Evolutionary conservation across 2,888 invertebrate species (phyloP).

Genomic region (Trissolcus japonicus): DNA sequence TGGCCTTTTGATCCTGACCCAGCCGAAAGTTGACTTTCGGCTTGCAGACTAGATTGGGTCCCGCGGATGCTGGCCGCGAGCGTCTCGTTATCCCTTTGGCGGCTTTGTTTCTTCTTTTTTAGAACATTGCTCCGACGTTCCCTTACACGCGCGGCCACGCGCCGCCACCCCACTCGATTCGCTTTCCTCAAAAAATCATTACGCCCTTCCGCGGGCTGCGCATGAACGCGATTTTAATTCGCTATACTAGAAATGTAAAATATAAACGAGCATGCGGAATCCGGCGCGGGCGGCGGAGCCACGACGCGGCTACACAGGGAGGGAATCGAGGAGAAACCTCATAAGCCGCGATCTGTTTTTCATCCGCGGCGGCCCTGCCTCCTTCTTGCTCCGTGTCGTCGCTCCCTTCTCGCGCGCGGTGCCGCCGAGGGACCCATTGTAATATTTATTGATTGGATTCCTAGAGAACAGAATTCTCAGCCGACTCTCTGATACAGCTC

Average conservation of each 20-base stretch:
- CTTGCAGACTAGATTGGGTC: not conserved
- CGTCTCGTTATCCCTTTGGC: slow-evolving; percentile 29
- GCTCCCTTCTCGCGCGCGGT: slow-evolving; percentile 66
- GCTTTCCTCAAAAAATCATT: slow-evolving; percentile 90
- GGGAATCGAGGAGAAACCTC: slow-evolving; percentile 59
- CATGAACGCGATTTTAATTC: slow-evolving; percentile 82
- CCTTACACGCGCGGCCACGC: slow-evolving; percentile 74
- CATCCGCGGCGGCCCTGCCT: slow-evolving; percentile 63
- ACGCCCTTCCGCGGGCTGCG: slow-evolving; percentile 83
- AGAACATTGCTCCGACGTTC: slow-evolving; percentile 60
- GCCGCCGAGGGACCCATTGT: slow-evolving; percentile 75
- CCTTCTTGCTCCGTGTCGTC: slow-evolving; percentile 15
- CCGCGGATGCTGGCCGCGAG: not conserved
- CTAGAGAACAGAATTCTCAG: slow-evolving; percentile 64
- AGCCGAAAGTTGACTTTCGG: not conserved
- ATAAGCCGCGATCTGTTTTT: slow-evolving; percentile 60
- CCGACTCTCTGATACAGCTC: slow-evolving; percentile 45
- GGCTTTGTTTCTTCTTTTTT: slow-evolving; percentile 51
- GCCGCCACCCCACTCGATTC: slow-evolving; percentile 85
- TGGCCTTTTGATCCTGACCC: slow-evolving; percentile 8
- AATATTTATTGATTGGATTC: slow-evolving; percentile 77
- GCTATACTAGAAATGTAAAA: slow-evolving; percentile 74
- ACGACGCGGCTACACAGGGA: slow-evolving; percentile 57
- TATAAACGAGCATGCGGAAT: slow-evolving; percentile 74
- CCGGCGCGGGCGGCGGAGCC: slow-evolving; percentile 70